Percentiles rank a stretch among this genome's conserved stretches.
Conservation (phyloP, 2,888 invertebrate genomes). For the Caenorhabditis doughertyi region DNA sequence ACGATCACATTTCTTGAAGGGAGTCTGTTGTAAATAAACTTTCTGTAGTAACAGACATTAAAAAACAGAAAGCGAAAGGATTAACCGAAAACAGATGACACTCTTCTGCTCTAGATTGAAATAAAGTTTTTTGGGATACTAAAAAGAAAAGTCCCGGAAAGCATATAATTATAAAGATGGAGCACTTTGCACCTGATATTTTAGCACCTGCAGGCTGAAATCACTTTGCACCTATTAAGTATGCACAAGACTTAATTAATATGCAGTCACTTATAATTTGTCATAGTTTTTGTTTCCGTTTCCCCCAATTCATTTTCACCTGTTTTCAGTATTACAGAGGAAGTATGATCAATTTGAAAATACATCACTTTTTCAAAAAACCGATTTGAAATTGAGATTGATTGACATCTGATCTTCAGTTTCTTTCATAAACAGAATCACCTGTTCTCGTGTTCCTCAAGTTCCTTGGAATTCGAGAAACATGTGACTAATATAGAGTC, state of each 20-base stretch:
- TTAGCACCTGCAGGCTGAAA: neutral
- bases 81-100: constrained; percentile 14
- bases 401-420: constrained; percentile 29
- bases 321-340: constrained; percentile 11
- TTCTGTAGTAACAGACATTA: neutral
- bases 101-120: no score
- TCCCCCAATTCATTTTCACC: no score
- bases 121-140: no score
- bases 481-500: constrained; percentile 48
- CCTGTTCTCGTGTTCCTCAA: constrained; percentile 31
- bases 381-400: neutral
- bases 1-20: constrained; percentile 39
- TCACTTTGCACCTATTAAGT: neutral
- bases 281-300: constrained; percentile 20
- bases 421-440: constrained; percentile 35
- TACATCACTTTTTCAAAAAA: constrained; percentile 42
- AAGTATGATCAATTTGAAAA: constrained; percentile 1
- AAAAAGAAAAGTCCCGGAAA: no score
- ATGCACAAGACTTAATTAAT: neutral
- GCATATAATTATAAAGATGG: no score
- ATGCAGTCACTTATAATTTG: constrained; percentile 37
- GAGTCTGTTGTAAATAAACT: constrained; percentile 29
- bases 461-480: constrained; percentile 6
- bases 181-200: neutral
- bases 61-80: neutral